Percentiles rank a stretch among this genome's conserved stretches.
phyloP scores from a whole-genome alignment of 1,140 invertebrate species.

The Eueides isabella region DNA sequence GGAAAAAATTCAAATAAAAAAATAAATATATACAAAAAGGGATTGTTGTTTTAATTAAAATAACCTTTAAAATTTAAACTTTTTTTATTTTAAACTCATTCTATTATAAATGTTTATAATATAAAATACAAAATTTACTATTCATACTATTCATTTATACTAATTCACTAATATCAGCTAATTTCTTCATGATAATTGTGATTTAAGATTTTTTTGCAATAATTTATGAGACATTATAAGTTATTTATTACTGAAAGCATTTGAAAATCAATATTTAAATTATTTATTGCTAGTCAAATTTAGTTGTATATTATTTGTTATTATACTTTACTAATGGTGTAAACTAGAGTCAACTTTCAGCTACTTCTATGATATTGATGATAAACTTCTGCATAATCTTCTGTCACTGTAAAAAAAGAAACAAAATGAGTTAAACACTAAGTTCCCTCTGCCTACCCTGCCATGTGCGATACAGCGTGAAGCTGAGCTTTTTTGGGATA shows the following conservation, averaged over 20 bases:
- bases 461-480: too few species aligned
- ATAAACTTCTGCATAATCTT: not conserved
- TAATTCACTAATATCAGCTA: not conserved
- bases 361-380: not conserved
- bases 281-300: too few species aligned
- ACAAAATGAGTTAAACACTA: not conserved
- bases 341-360: not conserved
- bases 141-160: too few species aligned
- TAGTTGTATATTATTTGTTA: too few species aligned
- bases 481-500: too few species aligned
- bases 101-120: not conserved
- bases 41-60: conserved; percentile 48
- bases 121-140: not conserved
- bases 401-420: conserved; percentile 20
- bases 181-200: not conserved
- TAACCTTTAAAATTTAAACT: not conserved
- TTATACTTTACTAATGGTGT: too few species aligned
- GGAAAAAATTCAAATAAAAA: conserved; percentile 64
- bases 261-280: too few species aligned
- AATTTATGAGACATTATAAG: too few species aligned
- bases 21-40: conserved; percentile 64
- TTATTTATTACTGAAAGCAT: too few species aligned
- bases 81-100: conserved; percentile 17
- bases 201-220: not conserved
- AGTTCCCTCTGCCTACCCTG: too few species aligned